Evolutionary conservation across 2,113 vertebrate species (phyloP).

Genomic region (Misgurnus mizolepis): DNA sequence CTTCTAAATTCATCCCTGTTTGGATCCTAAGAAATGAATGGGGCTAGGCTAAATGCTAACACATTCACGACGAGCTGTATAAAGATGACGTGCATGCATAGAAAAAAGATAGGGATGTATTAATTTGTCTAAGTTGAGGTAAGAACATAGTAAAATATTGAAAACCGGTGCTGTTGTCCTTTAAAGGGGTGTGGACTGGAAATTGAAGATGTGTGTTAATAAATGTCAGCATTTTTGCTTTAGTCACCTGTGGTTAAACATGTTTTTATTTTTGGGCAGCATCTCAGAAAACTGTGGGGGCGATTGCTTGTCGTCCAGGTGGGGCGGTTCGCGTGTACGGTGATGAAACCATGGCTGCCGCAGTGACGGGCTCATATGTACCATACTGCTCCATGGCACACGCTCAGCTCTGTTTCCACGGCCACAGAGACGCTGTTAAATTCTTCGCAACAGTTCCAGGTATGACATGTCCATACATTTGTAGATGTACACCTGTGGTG

Average conservation of each 20-base stretch:
- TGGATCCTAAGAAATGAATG: too few relatives aligned
- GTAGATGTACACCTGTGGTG: too few relatives aligned
- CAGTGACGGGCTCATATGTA: conserved; percentile 81
- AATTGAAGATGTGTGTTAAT: not conserved
- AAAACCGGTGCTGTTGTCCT: too few relatives aligned
- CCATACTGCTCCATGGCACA: conserved; percentile 99
- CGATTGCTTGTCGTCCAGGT: conserved; percentile 80
- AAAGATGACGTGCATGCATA: too few relatives aligned
- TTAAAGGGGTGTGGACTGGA: too few relatives aligned
- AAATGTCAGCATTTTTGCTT: not conserved
- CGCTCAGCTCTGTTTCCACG: conserved; percentile 97
- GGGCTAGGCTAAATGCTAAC: too few relatives aligned
- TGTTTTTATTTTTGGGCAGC: conserved; percentile 17
- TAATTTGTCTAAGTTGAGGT: too few relatives aligned
- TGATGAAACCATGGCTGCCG: conserved; percentile 81
- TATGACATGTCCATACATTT: conserved; percentile 50
- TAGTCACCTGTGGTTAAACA: not conserved
- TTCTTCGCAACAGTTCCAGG: conserved; percentile 96
- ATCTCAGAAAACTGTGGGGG: conserved; percentile 82
- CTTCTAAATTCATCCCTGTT: too few relatives aligned
- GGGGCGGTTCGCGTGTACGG: conserved; percentile 87
- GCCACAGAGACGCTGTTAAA: conserved; percentile 95
- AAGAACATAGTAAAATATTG: too few relatives aligned
- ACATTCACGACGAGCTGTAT: too few relatives aligned
- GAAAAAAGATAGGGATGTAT: too few relatives aligned